These are phyloP conservation scores for Megaceryle torquata DNA, from an alignment of 2,113 vertebrate genomes.

Conservation along the genomic window DNA sequence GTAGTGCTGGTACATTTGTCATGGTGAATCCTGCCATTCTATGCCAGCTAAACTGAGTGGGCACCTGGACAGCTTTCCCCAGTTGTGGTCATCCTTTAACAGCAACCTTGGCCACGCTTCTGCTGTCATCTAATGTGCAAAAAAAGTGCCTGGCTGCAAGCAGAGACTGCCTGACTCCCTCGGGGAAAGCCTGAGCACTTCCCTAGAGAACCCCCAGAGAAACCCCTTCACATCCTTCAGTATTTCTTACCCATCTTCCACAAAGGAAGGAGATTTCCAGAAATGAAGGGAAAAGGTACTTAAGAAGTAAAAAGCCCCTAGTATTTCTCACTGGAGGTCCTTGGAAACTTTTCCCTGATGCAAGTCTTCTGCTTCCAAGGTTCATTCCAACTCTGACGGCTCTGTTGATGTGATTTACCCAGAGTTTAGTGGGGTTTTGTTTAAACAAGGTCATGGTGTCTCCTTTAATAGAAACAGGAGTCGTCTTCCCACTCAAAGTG, in stretches of 20 bases:
- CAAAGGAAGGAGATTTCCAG: not conserved
- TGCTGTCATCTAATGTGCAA: not conserved
- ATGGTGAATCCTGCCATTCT: rapidly evolving
- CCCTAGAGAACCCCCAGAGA: not conserved
- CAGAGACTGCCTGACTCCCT: not conserved
- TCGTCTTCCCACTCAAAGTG: not conserved
- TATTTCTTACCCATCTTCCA: not conserved
- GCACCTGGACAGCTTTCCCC: not conserved
- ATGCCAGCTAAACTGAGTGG: not conserved
- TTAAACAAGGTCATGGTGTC: not conserved
- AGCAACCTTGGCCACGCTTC: not conserved
- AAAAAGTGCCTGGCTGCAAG: not conserved
- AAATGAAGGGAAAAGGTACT: not conserved
- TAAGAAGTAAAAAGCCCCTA: not conserved
- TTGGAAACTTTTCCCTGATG: not conserved
- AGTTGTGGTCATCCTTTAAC: not conserved
- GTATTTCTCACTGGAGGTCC: not conserved
- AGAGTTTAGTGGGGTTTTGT: not conserved
- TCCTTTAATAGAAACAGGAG: not conserved
- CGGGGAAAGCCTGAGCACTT: not conserved
- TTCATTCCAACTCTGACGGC: not conserved
- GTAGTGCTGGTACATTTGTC: not conserved
- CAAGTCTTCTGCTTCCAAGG: not conserved
- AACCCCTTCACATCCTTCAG: not conserved
- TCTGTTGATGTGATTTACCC: not conserved